Conservation (phyloP, 2,797 vertebrate genomes). For the Chiroxiphia lanceolata region DNA sequence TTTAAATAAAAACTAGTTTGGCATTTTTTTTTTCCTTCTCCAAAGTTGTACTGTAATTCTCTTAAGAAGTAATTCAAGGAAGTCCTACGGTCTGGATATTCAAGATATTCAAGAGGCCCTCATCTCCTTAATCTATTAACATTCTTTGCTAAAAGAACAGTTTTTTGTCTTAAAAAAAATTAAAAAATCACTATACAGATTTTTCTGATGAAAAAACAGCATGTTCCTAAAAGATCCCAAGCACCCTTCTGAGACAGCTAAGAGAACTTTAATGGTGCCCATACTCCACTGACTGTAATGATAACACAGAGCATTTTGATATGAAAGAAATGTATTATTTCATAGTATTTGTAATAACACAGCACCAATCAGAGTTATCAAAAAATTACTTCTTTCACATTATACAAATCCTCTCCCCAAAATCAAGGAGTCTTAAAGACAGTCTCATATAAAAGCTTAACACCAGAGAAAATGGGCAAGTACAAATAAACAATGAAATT, state of each 20-base stretch:
- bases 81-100: not conserved
- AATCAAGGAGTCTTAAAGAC: constrained; percentile 18
- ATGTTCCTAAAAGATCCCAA: not conserved
- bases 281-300: not conserved
- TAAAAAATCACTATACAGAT: not conserved
- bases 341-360: not conserved
- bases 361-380: not conserved
- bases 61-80: not conserved
- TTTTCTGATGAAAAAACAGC: not conserved
- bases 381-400: not conserved
- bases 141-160: not conserved
- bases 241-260: not conserved
- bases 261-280: not conserved
- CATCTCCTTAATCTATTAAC: not conserved
- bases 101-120: not conserved
- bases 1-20: not conserved
- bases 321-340: constrained; percentile 14
- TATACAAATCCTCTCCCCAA: not conserved
- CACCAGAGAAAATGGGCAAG: not conserved
- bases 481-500: constrained; percentile 3
- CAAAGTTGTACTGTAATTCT: not conserved
- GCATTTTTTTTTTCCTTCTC: fast-evolving
- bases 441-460: not conserved
- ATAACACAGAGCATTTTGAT: not conserved
- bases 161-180: not conserved